Evolutionary conservation across 2,113 vertebrate species (phyloP).

Genomic region (Carlito syrichta): DNA sequence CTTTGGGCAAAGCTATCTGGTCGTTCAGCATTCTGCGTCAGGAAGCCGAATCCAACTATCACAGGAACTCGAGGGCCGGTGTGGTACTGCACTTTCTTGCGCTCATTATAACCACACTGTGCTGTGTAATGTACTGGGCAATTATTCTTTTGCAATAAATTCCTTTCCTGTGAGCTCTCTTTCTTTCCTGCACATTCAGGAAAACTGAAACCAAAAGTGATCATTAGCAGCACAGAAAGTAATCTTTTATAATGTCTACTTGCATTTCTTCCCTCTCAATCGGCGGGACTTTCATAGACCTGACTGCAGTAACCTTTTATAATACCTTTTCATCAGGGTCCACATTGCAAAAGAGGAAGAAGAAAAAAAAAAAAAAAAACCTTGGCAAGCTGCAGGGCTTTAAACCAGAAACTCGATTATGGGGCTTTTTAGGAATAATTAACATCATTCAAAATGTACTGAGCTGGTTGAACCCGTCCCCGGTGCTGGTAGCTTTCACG

Average conservation of each 20-base stretch:
- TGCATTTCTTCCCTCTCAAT: slow-evolving; percentile 44
- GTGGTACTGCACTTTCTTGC: not conserved
- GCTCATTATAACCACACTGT: slow-evolving; percentile 56
- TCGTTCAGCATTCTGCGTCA: slow-evolving; percentile 42
- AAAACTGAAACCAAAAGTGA: slow-evolving; percentile 64
- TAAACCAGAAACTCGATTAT: not conserved
- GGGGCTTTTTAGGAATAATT: not conserved
- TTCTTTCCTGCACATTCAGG: slow-evolving; percentile 52
- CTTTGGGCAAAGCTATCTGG: slow-evolving; percentile 42
- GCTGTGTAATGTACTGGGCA: slow-evolving; percentile 51
- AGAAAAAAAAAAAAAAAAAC: not conserved
- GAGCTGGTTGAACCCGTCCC: not conserved
- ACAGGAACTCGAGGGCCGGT: slow-evolving; percentile 22
- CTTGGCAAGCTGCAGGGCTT: not conserved
- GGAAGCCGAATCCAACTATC: slow-evolving; percentile 7
- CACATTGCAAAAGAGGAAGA: not conserved
- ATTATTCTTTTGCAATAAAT: slow-evolving; percentile 65
- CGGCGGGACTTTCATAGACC: not conserved
- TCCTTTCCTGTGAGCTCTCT: slow-evolving; percentile 44
- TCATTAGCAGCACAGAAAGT: slow-evolving; percentile 61
- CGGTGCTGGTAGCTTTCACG: not conserved
- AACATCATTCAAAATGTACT: not conserved
- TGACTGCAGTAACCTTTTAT: slow-evolving; percentile 2
- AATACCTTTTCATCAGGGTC: not conserved
- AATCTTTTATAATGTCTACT: slow-evolving; percentile 43